Base-by-base conservation (phyloP, 2,113 vertebrate species). In the Cathartes aura region DNA sequence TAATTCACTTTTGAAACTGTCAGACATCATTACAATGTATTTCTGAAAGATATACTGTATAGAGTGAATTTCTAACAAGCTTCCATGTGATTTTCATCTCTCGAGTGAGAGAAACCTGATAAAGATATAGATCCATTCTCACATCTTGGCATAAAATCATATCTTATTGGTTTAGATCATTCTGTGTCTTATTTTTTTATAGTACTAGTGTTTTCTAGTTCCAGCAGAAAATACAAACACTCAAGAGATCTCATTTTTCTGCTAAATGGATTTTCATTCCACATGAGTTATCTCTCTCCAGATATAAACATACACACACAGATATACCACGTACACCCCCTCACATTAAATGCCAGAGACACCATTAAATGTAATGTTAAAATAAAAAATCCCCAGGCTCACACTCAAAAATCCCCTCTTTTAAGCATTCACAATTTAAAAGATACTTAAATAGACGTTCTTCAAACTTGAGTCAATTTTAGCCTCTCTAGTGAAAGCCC, bases 41-140 rank as follows among this genome's bases (percentile, higher is more conserved):
- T 98, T 97, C 87, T 97, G 95, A 96, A 97, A 96, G 96, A 96
- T 94, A 92, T 74, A 95, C 86, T 71, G 59, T 92, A 93, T 74
- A 93, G 66, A 96, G 27, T 1, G 5, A 80, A 97, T 97, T 97
- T 97, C 96, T 97, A 98, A 98, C 96, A 97, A 94, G 95, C 95
- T 93, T 97, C 97, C 94, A 82, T 96, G 96, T 94, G 97, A 96
- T 97, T 98, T 97, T 98, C 95, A 97, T 98, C 96, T 98, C 96
- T 94, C 0, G 26, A 94, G 96, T 97, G 96, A 95, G 89, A 97
- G 87, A 97, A 98, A 98, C 94, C 87, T 97, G 96, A 98, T 98
- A 97, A 98, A 97, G 97, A 96, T 97, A 97, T 97, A 98, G 96
- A 98, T 98, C 95, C 87, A 82, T 97, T 96, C 92, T 98, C 93